Evolutionary conservation across 2,113 vertebrate genomes (phyloP).

Genomic region (Bufo gargarizans): DNA sequence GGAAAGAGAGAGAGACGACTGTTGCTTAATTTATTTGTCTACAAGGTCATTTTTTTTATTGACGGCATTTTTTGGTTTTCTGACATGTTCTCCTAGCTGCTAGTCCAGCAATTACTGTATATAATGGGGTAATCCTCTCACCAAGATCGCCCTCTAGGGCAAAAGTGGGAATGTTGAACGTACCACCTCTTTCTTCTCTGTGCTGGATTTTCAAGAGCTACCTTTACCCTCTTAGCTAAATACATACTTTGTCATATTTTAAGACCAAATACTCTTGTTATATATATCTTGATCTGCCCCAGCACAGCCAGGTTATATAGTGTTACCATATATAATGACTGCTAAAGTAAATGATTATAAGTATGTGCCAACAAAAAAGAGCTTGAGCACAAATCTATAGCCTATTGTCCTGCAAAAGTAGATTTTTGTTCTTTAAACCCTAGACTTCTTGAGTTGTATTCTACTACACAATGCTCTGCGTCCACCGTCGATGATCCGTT

Average conservation of each 20-base stretch:
- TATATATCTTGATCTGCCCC: too few species aligned
- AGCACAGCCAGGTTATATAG: neutral
- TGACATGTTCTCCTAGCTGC: neutral
- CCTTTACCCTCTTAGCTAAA: conserved; percentile 15
- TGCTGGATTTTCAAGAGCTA: neutral
- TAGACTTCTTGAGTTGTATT: neutral
- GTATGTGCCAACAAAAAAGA: too few species aligned
- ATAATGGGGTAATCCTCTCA: neutral
- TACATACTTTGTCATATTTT: neutral
- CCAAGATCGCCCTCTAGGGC: neutral
- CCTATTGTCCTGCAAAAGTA: neutral
- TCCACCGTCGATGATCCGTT: neutral
- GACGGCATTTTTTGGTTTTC: conserved; percentile 1
- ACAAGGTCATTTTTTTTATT: conserved; percentile 33
- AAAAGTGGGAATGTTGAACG: neutral
- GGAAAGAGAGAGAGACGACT: conserved; percentile 28
- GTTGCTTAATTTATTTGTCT: neutral
- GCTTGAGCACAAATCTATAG: neutral
- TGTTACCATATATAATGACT: neutral
- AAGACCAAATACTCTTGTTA: neutral
- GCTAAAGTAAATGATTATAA: neutral
- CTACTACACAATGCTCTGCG: neutral
- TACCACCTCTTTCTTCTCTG: neutral
- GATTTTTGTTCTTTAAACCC: neutral
- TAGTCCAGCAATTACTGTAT: neutral